These are phyloP conservation scores for Hirundo rustica DNA, from an alignment of 2,797 vertebrate genomes.

Conservation along the genomic window DNA sequence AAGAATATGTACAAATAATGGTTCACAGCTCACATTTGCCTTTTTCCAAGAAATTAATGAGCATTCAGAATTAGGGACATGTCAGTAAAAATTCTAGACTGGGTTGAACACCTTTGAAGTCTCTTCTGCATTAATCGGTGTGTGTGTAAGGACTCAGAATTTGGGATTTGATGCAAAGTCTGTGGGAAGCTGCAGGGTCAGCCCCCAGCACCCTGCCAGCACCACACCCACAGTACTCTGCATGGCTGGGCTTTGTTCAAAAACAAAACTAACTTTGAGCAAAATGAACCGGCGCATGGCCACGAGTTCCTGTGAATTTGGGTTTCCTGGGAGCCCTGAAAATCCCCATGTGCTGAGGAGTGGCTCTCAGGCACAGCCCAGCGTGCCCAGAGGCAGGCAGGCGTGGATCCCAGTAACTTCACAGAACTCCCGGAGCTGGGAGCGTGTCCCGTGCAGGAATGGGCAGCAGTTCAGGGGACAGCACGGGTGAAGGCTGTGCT, in stretches of 20 bases:
- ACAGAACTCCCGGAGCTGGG: no score
- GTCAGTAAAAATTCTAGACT: slow-evolving; percentile 20
- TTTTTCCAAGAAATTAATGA: slow-evolving; percentile 36
- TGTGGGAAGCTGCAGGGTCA: background rate
- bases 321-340: background rate
- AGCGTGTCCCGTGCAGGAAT: no score
- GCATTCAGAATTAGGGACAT: slow-evolving; percentile 6
- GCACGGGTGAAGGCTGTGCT: background rate
- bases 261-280: background rate
- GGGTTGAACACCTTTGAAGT: background rate
- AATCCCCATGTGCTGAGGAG: background rate
- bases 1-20: slow-evolving; percentile 37
- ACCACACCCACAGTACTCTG: background rate
- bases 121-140: background rate
- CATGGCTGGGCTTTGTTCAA: background rate
- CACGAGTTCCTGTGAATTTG: background rate
- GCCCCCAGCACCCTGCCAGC: background rate
- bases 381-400: background rate
- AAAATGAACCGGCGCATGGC: background rate
- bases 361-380: background rate
- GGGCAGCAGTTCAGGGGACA: background rate
- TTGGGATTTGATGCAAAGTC: background rate
- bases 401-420: background rate
- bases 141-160: background rate
- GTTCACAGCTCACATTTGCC: slow-evolving; percentile 21